Evolutionary conservation across 1,140 invertebrate species (phyloP).

Genomic region (Sycobia sp.): DNA sequence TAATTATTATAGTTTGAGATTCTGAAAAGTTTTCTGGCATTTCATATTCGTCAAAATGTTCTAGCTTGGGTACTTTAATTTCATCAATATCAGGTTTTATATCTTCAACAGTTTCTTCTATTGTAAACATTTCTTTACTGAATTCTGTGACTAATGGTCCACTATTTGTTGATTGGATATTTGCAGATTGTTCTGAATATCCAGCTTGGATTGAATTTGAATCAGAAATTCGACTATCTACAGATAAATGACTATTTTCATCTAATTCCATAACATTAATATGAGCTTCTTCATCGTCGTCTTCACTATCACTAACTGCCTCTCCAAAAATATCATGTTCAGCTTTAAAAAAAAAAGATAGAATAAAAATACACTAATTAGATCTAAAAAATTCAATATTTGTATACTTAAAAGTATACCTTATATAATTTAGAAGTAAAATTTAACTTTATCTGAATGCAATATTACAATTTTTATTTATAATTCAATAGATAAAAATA

Average conservation of each 20-base stretch:
- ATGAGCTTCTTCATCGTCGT: constrained; percentile 74
- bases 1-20: constrained; percentile 41
- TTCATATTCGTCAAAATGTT: constrained; percentile 50
- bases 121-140: constrained; percentile 64
- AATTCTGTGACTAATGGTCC: constrained; percentile 62
- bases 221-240: constrained; percentile 78
- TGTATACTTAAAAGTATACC: no score
- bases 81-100: constrained; percentile 38
- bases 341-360: constrained; percentile 54
- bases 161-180: constrained; percentile 46
- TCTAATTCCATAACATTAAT: constrained; percentile 78
- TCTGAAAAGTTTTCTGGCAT: constrained; percentile 50
- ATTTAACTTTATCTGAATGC: no score
- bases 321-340: constrained; percentile 90
- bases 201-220: constrained; percentile 71
- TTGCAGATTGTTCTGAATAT: constrained; percentile 54
- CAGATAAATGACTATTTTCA: constrained; percentile 77
- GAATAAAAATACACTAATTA: neutral
- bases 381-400: no score
- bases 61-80: constrained; percentile 51
- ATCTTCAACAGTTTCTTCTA: constrained; percentile 45
- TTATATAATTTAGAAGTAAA: no score
- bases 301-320: constrained; percentile 80
- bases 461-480: neutral
- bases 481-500: neutral